Percentiles rank a stretch among this genome's conserved stretches.
Conservation (phyloP, 2,113 vertebrate species). For the Apodemus speciosus region DNA sequence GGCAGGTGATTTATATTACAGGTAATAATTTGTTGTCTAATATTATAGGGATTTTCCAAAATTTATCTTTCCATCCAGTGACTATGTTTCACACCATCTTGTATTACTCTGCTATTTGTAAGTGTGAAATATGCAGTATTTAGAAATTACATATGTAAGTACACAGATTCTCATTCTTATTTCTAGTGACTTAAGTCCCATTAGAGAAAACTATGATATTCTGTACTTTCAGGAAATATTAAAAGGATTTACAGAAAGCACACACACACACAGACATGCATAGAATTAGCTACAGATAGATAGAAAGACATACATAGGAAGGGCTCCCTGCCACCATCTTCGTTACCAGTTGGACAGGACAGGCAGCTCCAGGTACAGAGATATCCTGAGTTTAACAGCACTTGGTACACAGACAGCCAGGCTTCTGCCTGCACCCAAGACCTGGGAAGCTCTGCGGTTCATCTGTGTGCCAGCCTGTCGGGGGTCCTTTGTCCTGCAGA, state of each 20-base stretch:
- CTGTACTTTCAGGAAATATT: background rate
- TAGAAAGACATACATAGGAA: too few species aligned
- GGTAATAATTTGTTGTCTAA: slow-evolving; percentile 8
- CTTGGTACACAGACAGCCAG: too few species aligned
- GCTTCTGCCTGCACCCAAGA: too few species aligned
- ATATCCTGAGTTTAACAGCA: too few species aligned
- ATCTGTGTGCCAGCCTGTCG: too few species aligned
- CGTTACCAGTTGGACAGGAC: too few species aligned
- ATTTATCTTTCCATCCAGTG: background rate
- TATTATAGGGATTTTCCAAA: background rate
- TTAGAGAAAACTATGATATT: background rate
- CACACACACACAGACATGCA: background rate
- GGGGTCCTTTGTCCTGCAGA: too few species aligned
- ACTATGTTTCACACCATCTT: background rate
- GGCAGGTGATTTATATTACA: slow-evolving; percentile 3
- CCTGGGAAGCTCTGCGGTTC: too few species aligned
- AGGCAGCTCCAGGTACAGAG: too few species aligned
- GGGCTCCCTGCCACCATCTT: too few species aligned
- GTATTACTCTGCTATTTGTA: slow-evolving; percentile 4
- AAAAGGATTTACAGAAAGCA: background rate
- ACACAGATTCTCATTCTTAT: background rate
- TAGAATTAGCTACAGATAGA: too few species aligned
- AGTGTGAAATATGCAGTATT: background rate
- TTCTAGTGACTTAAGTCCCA: background rate
- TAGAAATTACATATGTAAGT: background rate